Evolutionary conservation across 2,797 vertebrate genomes (phyloP).

Genomic region (Leptatherina wallacei): DNA sequence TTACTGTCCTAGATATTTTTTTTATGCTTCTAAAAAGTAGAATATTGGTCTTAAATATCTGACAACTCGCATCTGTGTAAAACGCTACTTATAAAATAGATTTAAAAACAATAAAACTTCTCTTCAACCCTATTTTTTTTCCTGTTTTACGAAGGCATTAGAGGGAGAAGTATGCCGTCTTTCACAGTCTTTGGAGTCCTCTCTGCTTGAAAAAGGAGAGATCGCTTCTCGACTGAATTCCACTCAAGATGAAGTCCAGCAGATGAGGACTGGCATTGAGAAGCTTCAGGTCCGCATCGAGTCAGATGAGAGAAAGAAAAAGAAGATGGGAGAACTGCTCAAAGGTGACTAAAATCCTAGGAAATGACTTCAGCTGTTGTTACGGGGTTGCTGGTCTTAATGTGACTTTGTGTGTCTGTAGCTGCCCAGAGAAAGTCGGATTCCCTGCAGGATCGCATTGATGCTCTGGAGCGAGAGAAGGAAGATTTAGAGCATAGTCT

Average conservation of each 20-base stretch:
- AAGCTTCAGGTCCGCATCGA: slow-evolving; percentile 92
- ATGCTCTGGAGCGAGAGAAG: slow-evolving; percentile 88
- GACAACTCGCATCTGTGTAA: background rate
- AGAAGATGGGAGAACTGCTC: slow-evolving; percentile 81
- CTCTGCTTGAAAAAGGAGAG: slow-evolving; percentile 89
- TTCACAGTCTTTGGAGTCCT: slow-evolving; percentile 85
- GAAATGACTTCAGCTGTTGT: background rate
- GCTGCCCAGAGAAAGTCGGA: slow-evolving; percentile 85
- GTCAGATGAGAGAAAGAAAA: slow-evolving; percentile 89
- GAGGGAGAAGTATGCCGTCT: slow-evolving; percentile 82
- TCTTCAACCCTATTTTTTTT: background rate
- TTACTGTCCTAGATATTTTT: background rate
- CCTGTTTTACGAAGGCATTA: slow-evolving; percentile 43
- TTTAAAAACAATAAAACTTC: background rate
- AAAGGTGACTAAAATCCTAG: slow-evolving; percentile 67
- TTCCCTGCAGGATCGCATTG: slow-evolving; percentile 86
- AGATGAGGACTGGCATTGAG: slow-evolving; percentile 89
- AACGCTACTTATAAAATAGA: no score
- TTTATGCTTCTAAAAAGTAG: background rate
- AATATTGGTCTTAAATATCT: background rate
- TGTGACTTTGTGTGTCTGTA: slow-evolving; percentile 31
- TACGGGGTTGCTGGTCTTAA: slow-evolving; percentile 18
- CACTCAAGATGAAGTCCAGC: slow-evolving; percentile 87
- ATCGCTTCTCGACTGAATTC: slow-evolving; percentile 86
- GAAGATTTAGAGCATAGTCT: slow-evolving; percentile 87